A percentile compares a stretch with the other conserved stretches of the same genome.
Conservation (phyloP, 1,140 invertebrate genomes). For the Cataglyphis hispanica region DNA sequence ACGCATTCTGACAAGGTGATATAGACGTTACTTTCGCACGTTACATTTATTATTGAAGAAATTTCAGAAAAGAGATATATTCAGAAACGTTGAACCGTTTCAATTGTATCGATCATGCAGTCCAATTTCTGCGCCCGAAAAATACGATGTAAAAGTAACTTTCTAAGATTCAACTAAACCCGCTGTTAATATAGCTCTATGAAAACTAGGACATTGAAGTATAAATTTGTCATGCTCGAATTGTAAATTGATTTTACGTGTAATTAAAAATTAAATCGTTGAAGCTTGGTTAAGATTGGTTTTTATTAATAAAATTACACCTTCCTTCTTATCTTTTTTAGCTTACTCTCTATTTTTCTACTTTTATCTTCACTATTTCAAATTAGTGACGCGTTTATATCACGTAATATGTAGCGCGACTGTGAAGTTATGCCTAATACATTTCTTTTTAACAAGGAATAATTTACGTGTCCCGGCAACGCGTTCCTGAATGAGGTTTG, state of each 20-base stretch:
- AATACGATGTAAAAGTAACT: background rate
- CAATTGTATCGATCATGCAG: background rate
- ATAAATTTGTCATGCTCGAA: slow-evolving; percentile 7
- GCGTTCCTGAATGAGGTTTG: background rate
- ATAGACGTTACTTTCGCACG: background rate
- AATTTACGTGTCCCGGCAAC: slow-evolving; percentile 18
- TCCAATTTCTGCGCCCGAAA: background rate
- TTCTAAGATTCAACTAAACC: background rate
- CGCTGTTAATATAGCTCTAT: background rate
- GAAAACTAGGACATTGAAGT: background rate
- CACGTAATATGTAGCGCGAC: slow-evolving; percentile 26
- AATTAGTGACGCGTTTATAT: slow-evolving; percentile 11
- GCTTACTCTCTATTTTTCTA: background rate
- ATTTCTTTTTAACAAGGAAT: slow-evolving; percentile 26
- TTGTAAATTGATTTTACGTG: background rate
- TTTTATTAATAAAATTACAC: background rate
- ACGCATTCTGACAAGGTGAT: background rate
- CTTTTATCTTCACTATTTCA: background rate
- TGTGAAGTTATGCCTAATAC: slow-evolving; percentile 33
- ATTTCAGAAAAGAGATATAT: background rate
- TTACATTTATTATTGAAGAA: background rate
- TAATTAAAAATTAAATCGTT: slow-evolving; percentile 10
- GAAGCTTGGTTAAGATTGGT: no score
- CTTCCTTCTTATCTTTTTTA: background rate
- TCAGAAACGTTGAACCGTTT: background rate